Percentiles rank a stretch among this genome's conserved stretches.
Evolutionary conservation across 2,797 vertebrate genomes (phyloP).

Genomic region (Lagocephalus sceleratus): DNA sequence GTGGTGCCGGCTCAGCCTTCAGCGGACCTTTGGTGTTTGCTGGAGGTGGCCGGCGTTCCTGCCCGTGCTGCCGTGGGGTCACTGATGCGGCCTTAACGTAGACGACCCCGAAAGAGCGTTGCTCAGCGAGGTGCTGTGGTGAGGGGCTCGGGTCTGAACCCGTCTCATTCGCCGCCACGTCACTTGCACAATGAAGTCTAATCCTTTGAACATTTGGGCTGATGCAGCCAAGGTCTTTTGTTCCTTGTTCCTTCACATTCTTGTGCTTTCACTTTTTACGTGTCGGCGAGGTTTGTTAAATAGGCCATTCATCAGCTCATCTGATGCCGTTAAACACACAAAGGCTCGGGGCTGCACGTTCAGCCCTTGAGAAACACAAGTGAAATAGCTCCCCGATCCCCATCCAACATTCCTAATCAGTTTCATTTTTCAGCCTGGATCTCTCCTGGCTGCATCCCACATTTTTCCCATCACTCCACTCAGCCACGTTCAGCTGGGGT

Average conservation of each 20-base stretch:
- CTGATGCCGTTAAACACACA: conserved; percentile 44
- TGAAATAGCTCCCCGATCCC: conserved; percentile 42
- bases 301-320: conserved; percentile 46
- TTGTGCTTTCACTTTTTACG: conserved; percentile 21
- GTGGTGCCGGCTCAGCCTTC: too few species aligned
- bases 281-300: conserved; percentile 43
- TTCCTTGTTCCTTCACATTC: conserved; percentile 1
- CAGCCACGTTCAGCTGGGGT: conserved; percentile 32
- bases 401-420: conserved; percentile 44
- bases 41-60: too few species aligned
- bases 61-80: not conserved
- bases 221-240: conserved; percentile 26
- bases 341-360: conserved; percentile 40
- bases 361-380: conserved; percentile 41
- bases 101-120: not conserved
- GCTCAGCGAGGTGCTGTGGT: not conserved
- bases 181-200: not conserved
- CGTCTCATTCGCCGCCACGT: conserved; percentile 10
- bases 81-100: not conserved
- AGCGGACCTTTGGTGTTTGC: too few species aligned
- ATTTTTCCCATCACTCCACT: conserved; percentile 17
- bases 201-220: not conserved
- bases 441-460: conserved; percentile 35
- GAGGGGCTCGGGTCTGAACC: not conserved
- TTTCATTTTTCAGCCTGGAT: conserved; percentile 39